Evolutionary conservation across 2,797 vertebrate genomes (phyloP).

Genomic region (Syndactyla subalaris): DNA sequence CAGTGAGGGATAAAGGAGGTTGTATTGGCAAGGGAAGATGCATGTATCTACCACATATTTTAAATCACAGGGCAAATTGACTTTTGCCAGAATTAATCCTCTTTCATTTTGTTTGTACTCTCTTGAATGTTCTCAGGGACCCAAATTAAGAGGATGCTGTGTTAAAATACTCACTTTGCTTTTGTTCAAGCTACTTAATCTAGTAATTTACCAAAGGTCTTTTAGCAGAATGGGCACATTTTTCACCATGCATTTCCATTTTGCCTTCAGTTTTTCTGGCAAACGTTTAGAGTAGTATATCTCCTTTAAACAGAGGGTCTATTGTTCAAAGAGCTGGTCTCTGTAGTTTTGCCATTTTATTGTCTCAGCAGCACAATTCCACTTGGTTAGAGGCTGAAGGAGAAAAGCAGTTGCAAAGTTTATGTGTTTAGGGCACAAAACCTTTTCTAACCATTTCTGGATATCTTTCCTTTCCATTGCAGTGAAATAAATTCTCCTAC

Average conservation of each 20-base stretch:
- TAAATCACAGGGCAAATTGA: neutral
- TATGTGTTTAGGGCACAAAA: neutral
- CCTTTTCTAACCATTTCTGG: neutral
- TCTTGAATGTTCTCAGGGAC: neutral
- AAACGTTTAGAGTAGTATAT: neutral
- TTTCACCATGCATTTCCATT: neutral
- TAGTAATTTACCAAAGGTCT: neutral
- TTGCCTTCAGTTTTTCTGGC: constrained; percentile 14
- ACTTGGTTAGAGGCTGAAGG: neutral
- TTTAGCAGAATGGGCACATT: neutral
- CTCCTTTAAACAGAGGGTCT: neutral
- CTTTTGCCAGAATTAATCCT: neutral
- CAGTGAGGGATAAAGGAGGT: neutral
- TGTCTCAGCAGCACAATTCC: neutral
- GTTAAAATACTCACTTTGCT: neutral
- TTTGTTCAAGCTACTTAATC: neutral
- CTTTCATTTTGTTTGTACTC: neutral
- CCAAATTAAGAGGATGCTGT: neutral
- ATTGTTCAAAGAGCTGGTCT: neutral
- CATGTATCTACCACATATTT: neutral
- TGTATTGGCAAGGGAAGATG: neutral
- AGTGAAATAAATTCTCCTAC: neutral
- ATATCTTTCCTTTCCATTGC: neutral
- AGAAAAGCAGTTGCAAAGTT: neutral
- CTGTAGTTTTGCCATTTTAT: neutral